phyloP scores from a whole-genome alignment of 2,888 invertebrate species.

The Agrypnus murinus region DNA sequence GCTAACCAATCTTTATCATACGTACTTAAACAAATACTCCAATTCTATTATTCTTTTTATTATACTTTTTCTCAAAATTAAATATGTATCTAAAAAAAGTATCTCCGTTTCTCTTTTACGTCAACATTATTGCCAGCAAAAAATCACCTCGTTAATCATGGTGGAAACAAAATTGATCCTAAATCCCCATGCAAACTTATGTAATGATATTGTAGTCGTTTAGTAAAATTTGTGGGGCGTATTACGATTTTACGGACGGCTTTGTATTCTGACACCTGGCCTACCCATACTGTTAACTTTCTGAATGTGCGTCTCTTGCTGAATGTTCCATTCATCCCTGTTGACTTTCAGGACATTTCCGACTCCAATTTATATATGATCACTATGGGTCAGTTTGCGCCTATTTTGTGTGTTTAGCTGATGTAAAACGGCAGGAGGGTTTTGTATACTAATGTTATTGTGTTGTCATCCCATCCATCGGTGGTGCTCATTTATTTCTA shows the following conservation, averaged over 20 bases:
- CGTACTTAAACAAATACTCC: too few relatives aligned
- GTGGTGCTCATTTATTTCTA: constrained; percentile 27
- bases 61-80: too few relatives aligned
- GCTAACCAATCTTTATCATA: too few relatives aligned
- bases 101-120: too few relatives aligned
- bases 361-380: constrained; percentile 52
- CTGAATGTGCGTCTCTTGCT: constrained; percentile 58
- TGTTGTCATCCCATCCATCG: constrained; percentile 2
- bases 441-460: constrained; percentile 47
- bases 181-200: constrained; percentile 33
- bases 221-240: constrained; percentile 62
- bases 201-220: constrained; percentile 51
- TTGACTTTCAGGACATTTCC: constrained; percentile 60
- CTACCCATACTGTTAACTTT: constrained; percentile 69
- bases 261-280: constrained; percentile 70
- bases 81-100: too few relatives aligned
- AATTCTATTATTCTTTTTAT: too few relatives aligned
- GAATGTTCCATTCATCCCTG: constrained; percentile 56
- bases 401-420: constrained; percentile 48
- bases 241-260: constrained; percentile 66
- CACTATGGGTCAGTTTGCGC: constrained; percentile 49
- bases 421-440: constrained; percentile 51
- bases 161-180: not conserved
- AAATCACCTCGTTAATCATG: not conserved
- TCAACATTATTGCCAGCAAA: too few relatives aligned